Evolutionary conservation across 2,113 vertebrate species (phyloP), one percentile per base, ranked within the genome.

Genomic region (Gallinago undulata): DNA sequence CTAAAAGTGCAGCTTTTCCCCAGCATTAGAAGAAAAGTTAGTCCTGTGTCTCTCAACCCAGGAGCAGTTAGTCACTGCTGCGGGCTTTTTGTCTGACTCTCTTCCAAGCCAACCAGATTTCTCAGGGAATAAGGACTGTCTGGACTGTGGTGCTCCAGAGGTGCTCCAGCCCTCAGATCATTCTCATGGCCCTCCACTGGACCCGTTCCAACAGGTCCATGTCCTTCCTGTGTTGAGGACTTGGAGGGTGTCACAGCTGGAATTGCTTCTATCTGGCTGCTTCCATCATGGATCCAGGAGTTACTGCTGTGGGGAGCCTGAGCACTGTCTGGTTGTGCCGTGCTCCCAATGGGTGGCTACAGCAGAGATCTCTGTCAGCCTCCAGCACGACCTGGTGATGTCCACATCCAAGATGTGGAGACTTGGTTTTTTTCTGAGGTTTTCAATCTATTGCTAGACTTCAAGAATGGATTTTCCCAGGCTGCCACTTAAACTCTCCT

Each of bases 321-420:
- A 53, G 68, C 1, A 2, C 16, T 80, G 47, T 19, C 74, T 1
- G 1, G 19, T 4, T 9, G 19, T 90, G 23, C 76, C 8, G 3
- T 1, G 0, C 30, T 79, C n/a, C 56, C 35, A 27, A 21, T 10
- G 4, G 4, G 7, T 48, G 6, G n/a, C 48, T 73, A 1, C 7
- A 12, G 11, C 63, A 50, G 56, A 78, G 28, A 23, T 66, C 68
- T 73, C 19, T 1, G 31, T 14, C 73, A 41, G 70, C 30, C 30
- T 83, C 35, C 63, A 33, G 9, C 37, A 22, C 23, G 16, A 59
- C 19, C 28, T 66, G 48, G 18, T 89, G 55, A 39, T 2, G 8
- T 59, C 17, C 35, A 37, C 35, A 37, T 37, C 35, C 35, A 37
- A 37, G 35, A 37, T 37, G 25, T n/a, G 16, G 35, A 6, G 5